Evolutionary conservation across 2,797 vertebrate species (phyloP).

Genomic region (Ceryle rudis): DNA sequence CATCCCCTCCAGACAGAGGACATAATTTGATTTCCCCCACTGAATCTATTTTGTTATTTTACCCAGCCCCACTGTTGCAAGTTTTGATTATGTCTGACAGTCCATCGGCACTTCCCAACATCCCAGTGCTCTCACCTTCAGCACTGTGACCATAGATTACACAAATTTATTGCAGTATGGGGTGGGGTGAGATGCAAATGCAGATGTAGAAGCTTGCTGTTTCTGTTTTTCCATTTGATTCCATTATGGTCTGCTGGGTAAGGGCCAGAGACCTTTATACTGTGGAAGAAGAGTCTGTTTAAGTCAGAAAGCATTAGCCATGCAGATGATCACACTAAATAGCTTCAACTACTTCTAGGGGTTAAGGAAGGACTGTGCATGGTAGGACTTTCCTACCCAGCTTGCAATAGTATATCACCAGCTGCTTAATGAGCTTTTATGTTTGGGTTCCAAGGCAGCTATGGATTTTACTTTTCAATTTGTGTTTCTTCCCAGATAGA

Average conservation of each 20-base stretch:
- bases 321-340: not conserved
- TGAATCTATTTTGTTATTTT: not conserved
- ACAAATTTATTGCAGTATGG: not conserved
- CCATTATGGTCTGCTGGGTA: not conserved
- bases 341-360: not conserved
- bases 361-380: not conserved
- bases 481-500: not conserved
- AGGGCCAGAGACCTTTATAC: not conserved
- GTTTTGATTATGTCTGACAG: not conserved
- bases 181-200: not conserved
- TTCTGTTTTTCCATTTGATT: not conserved
- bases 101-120: not conserved
- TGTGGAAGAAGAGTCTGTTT: not conserved
- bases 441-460: not conserved
- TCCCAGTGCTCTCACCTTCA: not conserved
- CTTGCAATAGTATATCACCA: not conserved
- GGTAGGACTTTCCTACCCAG: not conserved
- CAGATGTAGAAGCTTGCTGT: not conserved
- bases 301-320: not conserved
- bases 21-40: not conserved
- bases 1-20: not conserved
- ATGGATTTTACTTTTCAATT: slow-evolving; percentile 2
- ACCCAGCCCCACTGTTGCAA: not conserved
- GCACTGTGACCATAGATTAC: not conserved
- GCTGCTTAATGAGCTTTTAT: not conserved